Conservation (phyloP, 2,888 invertebrate species). For the Lacanobia oleracea region DNA sequence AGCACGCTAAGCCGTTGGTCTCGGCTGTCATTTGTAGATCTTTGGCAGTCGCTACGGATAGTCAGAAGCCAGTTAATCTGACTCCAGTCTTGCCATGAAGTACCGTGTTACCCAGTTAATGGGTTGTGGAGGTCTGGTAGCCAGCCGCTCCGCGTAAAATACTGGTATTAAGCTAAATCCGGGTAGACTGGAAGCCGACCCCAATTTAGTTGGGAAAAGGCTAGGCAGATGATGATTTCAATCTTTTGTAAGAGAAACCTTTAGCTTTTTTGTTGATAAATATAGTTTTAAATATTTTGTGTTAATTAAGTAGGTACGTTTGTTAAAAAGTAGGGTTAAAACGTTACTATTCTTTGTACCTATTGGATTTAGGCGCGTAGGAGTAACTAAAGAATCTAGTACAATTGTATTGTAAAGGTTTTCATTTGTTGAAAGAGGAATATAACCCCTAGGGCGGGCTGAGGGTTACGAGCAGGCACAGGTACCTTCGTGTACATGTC, state of each 20-base stretch:
- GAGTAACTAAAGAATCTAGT: neutral
- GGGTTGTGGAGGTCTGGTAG: no score
- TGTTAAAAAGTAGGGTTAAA: neutral
- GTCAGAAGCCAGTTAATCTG: no score
- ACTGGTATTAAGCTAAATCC: no score
- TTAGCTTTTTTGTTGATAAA: slow-evolving; percentile 7
- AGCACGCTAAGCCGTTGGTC: no score
- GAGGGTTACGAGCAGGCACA: neutral
- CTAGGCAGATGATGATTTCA: no score
- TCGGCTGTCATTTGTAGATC: no score
- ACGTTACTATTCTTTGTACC: neutral
- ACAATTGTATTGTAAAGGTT: neutral
- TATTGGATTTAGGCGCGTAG: neutral
- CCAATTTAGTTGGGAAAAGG: no score
- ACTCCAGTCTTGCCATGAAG: no score
- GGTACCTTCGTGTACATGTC: neutral
- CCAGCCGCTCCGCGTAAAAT: no score
- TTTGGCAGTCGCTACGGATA: no score
- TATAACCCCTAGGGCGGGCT: neutral
- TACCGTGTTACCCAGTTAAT: no score
- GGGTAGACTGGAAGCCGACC: no score
- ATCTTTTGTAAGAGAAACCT: slow-evolving; percentile 10
- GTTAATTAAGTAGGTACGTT: neutral
- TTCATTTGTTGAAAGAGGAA: slow-evolving; percentile 1
- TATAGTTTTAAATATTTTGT: slow-evolving; percentile 6